Conservation (phyloP, 2,113 vertebrate species). For the Muntiacus muntjak region DNA sequence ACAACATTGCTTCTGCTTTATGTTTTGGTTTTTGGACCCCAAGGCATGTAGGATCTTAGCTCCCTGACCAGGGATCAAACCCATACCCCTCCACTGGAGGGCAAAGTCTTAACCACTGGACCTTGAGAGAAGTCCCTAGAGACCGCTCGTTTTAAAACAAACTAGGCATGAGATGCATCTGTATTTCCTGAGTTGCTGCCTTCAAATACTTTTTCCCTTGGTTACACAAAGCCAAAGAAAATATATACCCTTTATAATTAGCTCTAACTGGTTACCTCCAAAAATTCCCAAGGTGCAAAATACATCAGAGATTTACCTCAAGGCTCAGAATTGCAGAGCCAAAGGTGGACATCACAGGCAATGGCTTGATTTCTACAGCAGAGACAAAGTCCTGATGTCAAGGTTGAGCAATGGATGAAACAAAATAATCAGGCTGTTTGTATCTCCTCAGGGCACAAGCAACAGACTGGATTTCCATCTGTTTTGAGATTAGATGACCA, state of each 20-base stretch:
- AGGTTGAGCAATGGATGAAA: neutral
- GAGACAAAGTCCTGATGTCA: neutral
- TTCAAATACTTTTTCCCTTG: neutral
- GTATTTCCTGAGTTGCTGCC: neutral
- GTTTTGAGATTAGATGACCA: neutral
- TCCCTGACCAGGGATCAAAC: neutral
- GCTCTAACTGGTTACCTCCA: neutral
- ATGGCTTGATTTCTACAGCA: neutral
- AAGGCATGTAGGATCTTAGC: neutral
- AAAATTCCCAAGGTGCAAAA: neutral
- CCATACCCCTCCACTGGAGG: neutral
- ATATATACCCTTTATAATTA: neutral
- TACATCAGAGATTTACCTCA: neutral
- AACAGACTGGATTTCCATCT: neutral
- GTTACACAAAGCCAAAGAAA: neutral
- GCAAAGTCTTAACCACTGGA: neutral
- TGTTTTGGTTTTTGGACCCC: neutral
- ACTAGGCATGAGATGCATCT: neutral
- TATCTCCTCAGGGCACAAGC: neutral
- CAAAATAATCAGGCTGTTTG: neutral
- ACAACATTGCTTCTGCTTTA: neutral
- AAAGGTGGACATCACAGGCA: neutral
- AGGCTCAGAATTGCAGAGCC: neutral
- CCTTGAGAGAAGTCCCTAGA: neutral
- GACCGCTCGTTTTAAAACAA: neutral